Evolutionary conservation across 2,888 invertebrate species (phyloP).

Genomic region (Phaedon cochleariae): DNA sequence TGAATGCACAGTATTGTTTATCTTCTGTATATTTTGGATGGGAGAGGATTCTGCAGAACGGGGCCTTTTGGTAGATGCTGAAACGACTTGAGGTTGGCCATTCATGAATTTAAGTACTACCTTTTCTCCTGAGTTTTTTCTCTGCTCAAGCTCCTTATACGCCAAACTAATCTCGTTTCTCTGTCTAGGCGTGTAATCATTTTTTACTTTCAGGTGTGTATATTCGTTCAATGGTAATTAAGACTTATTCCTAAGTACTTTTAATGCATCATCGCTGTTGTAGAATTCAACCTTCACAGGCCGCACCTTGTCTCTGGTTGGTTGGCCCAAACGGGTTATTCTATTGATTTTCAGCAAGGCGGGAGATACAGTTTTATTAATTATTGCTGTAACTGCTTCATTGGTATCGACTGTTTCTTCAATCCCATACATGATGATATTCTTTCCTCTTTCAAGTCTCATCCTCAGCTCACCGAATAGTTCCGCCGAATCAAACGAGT

Average conservation of each 20-base stretch:
- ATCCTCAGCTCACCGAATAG: not conserved
- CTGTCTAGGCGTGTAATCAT: not conserved
- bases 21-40: not conserved
- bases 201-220: not conserved
- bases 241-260: conserved; percentile 3
- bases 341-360: not conserved
- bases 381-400: not conserved
- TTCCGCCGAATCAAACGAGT: not conserved
- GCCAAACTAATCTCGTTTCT: not conserved
- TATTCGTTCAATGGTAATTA: not conserved
- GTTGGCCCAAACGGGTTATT: not conserved
- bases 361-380: not conserved
- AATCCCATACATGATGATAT: not conserved
- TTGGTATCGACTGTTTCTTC: not conserved
- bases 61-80: not conserved
- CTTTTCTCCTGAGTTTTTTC: not conserved
- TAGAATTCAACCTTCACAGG: not conserved
- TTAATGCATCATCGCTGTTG: not conserved
- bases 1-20: not conserved
- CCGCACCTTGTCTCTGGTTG: not conserved
- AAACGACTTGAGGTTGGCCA: not conserved
- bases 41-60: not conserved
- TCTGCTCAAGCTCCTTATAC: not conserved
- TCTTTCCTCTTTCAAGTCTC: not conserved
- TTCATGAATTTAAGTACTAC: not conserved